Evolutionary conservation across 2,113 vertebrate species (phyloP), one percentile per base, ranked within the genome.

Genomic region (Ochotona curzoniae): DNA sequence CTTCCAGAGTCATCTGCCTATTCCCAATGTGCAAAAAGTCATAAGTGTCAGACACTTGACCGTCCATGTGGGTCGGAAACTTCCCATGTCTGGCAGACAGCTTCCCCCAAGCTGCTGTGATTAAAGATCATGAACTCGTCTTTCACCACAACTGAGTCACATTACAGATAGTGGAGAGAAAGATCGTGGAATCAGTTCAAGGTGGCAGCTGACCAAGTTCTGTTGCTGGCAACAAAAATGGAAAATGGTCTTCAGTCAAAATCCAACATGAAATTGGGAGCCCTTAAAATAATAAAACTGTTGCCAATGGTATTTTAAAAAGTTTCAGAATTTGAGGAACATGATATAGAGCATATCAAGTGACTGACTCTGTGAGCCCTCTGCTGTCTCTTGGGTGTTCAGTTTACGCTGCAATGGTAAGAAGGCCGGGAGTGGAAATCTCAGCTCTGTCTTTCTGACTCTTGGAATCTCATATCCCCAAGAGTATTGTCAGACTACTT

Each of bases 281-380:
- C 12, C 60, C 93, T 76, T 86, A 89, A 96, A 93, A 81, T 90
- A 93, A 44, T 89, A 94, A 87, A 91, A 86, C 8, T 49, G n/a
- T 61, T 90, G 84, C 81, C 94, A 76, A 10, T 44, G 66, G 69
- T 87, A 32, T n/a, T 44, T 25, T 12, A 67, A 89, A 83, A 71
- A 13, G n/a, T 47, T 93, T 67, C 25, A 35, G 64, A 84, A 88
- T 49, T n/a, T 83, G 63, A 90, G 44, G 69, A 88, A 79, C 69
- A 5, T 57, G 17, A 9, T 61, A 26, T 69, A 69, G 49, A 71
- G 49, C 26, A 4, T 87, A 73, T 60, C 74, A 7, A 2, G 73
- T 84, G 54, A 49, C 83, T 84, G 54, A 49, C 83, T 35, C 64
- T 13, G 18, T 3, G 35, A 32, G 47, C 35, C 44, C n/a, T 44